phyloP scores from a whole-genome alignment of 2,797 vertebrate species.

The Falco novaeseelandiae region DNA sequence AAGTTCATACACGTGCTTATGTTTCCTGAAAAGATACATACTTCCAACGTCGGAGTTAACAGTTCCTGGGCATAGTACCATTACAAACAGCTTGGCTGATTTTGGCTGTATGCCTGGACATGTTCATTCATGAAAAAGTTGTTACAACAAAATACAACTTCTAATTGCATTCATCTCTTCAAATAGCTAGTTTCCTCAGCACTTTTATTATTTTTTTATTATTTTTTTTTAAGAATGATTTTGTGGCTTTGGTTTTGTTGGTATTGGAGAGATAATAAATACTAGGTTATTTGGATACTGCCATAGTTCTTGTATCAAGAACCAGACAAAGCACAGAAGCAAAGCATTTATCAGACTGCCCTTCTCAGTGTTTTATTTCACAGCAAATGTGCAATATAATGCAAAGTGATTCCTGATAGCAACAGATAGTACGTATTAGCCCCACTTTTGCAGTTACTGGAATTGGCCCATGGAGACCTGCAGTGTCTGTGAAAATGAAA shows the following conservation, averaged over 20 bases:
- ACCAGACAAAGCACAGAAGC: background rate
- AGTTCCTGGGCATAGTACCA: slow-evolving; percentile 47
- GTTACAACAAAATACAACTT: slow-evolving; percentile 49
- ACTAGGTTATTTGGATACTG: background rate
- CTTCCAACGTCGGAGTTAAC: background rate
- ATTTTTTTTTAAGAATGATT: background rate
- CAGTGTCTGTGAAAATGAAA: background rate
- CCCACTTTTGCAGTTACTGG: background rate
- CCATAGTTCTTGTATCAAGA: background rate
- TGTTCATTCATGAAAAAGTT: slow-evolving; percentile 42
- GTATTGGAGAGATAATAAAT: background rate
- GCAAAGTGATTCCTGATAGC: background rate
- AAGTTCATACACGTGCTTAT: background rate
- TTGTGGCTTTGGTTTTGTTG: background rate
- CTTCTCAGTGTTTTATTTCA: background rate
- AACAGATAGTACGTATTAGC: background rate
- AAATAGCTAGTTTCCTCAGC: background rate
- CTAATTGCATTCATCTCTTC: slow-evolving; percentile 14
- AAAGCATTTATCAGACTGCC: background rate
- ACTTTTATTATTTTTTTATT: background rate
- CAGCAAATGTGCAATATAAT: background rate
- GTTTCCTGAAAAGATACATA: slow-evolving; percentile 26
- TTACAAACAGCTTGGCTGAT: slow-evolving; percentile 51
- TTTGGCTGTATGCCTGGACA: slow-evolving; percentile 54
- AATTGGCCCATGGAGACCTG: background rate